Conservation (phyloP, 2,888 invertebrate genomes). For the Gnatocerus cornutus region DNA sequence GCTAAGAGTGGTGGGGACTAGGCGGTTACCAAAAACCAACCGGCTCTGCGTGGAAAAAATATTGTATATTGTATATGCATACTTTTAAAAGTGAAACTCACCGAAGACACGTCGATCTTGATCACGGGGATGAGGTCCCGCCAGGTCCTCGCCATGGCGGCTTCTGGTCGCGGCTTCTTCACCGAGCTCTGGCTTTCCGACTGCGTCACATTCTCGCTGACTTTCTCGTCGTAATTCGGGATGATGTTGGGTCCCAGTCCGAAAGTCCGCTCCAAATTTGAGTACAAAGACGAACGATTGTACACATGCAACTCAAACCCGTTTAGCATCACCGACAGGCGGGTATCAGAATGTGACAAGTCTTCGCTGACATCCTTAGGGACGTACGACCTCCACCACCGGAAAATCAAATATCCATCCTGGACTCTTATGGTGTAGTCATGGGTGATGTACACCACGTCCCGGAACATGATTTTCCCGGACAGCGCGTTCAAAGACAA, state of each 20-base stretch:
- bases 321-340: conserved; percentile 91
- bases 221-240: conserved; percentile 71
- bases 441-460: conserved; percentile 94
- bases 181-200: conserved; percentile 51
- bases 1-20: conserved; percentile 94
- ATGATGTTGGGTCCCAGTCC: conserved; percentile 87
- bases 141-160: conserved; percentile 93
- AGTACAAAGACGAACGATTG: conserved; percentile 92
- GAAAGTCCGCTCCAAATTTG: conserved; percentile 89
- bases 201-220: conserved; percentile 59
- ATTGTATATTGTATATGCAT: background rate
- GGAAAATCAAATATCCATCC: conserved; percentile 97
- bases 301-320: conserved; percentile 97
- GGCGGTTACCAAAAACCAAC: conserved; percentile 94
- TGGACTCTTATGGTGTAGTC: conserved; percentile 95
- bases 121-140: conserved; percentile 97
- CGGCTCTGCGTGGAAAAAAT: conserved; percentile 78
- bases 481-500: conserved; percentile 96
- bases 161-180: conserved; percentile 79
- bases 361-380: conserved; percentile 97
- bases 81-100: conserved; percentile 67
- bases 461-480: conserved; percentile 98
- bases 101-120: conserved; percentile 92
- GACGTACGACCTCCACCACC: conserved; percentile 98
- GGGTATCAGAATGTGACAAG: conserved; percentile 95